Evolutionary conservation across 1,140 invertebrate species (phyloP), one percentile per base, ranked within the genome.

Genomic region (Habropoda laboriosa): DNA sequence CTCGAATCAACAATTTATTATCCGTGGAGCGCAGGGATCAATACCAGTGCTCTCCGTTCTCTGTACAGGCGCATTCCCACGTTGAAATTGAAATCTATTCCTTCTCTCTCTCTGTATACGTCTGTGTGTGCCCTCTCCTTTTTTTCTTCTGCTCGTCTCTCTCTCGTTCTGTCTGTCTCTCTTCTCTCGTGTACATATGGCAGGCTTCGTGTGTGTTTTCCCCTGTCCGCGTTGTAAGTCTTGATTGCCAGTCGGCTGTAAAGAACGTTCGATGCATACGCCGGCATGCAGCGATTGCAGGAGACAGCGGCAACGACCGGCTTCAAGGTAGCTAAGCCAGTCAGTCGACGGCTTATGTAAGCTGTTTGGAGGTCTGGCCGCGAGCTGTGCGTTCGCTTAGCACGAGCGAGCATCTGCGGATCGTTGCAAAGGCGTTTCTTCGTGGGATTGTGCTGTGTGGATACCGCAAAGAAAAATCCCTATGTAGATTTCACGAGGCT

Each of bases 281-380:
- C 16, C 57, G 81, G 75, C 57, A 74, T 74, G 79, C 61, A 79
- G 70, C 66, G 77, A 57, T 74, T 79, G 77, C 70, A 80, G 70
- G 80, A 80, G 75, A 80, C 74, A 79, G 77, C 83, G 86, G 77
- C 88, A 89, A 89, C 87, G 89, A 89, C 87, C 83, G 85, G 71
- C 82, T 86, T 86, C 85, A 90, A 90, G 89, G 89, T 86, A 81
- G 82, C 83, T 68, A 74, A 83, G 55, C 79, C 77, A 86, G 49
- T 58, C 60, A 49, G 58, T 63, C 64, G 55, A 49, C 63, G 47
- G 79, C 78, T 83, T 87, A 81, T 86, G 61, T 86, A 86, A 86
- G 80, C 73, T 53, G 68, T 77, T 83, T 75, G 60, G 60, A 83
- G 73, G 71, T 78, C 67, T 68, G 57, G 18, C 6, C n/a, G 61